phyloP scores from a whole-genome alignment of 2,797 vertebrate genomes.

The Agapornis canus region DNA sequence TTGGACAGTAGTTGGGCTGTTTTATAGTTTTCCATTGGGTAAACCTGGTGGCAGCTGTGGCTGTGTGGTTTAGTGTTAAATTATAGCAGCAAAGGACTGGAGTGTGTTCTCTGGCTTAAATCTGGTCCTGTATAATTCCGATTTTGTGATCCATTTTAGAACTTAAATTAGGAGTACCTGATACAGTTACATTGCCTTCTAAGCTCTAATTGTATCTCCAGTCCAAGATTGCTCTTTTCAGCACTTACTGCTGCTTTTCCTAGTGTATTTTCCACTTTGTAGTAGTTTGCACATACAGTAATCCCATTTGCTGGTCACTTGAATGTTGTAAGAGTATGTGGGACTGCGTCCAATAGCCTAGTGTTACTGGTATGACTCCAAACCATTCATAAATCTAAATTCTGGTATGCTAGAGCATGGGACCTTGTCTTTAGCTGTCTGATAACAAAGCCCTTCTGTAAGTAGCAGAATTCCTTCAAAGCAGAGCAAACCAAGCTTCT shows the following conservation, averaged over 20 bases:
- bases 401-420: neutral
- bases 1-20: neutral
- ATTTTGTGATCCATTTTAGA: neutral
- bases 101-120: neutral
- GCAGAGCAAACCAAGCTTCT: neutral
- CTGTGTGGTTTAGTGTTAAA: neutral
- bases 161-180: neutral
- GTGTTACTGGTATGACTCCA: neutral
- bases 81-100: neutral
- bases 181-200: neutral
- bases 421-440: neutral
- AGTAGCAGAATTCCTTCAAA: neutral
- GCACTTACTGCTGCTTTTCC: neutral
- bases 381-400: neutral
- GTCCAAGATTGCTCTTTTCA: neutral
- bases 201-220: neutral
- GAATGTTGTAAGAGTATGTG: neutral
- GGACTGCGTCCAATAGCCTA: neutral
- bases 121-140: neutral
- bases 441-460: neutral
- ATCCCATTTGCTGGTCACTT: neutral
- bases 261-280: neutral
- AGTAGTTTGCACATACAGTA: neutral
- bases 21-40: neutral
- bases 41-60: neutral